Base-by-base conservation (phyloP, 2,113 vertebrate species). In the Poecile atricapillus region DNA sequence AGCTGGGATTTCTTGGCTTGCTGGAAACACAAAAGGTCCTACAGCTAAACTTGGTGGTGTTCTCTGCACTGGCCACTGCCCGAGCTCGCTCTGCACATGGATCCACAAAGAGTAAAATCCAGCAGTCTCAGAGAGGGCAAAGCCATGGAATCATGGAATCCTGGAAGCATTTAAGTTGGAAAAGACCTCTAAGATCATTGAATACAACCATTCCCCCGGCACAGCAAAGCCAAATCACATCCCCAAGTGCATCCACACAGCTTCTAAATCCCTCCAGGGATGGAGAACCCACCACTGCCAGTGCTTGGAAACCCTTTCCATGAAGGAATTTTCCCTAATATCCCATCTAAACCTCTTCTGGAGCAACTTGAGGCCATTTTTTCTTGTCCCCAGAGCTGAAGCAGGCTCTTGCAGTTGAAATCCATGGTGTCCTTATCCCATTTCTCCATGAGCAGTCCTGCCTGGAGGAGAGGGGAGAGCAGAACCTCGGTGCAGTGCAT, bases 231-330 rank as follows among this genome's bases (percentile, higher is more conserved):
- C 19, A 11, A 60, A 47, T 47, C 20, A 6, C 7, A 11, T 68
- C 7, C 53, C 55, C 41, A 41, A 0, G n/a, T 41, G 30, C 1
- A 1, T 69, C 41, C 18, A 9, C 39, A 30, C 0, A 5, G 21
- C 5, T 60, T 76, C 69, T 6, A 16, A 76, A 41, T 31, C n/a
- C 47, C 47, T 31, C 46, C 33, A 24, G 59, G 59, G 15, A 7
- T 20, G 37, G 52, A 5, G 59, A 9, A 33, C 37, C 68, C 62
- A 53, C 9, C 53, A 53, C 69, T 60, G 78, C 53, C 53, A 33
- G 37, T 3, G 39, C 47, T 75, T 39, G 62, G 8, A 28, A 53
- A 13, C 30, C 14, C 4, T 59, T 89, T 44, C 44, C 59, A 59
- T 16, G 8, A 52, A 39, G 15, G 14, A 37, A 4, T 74, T 50